Evolutionary conservation across 2,797 vertebrate species (phyloP), one percentile per base, ranked within the genome.

Genomic region (Semaprochilodus insignis): DNA sequence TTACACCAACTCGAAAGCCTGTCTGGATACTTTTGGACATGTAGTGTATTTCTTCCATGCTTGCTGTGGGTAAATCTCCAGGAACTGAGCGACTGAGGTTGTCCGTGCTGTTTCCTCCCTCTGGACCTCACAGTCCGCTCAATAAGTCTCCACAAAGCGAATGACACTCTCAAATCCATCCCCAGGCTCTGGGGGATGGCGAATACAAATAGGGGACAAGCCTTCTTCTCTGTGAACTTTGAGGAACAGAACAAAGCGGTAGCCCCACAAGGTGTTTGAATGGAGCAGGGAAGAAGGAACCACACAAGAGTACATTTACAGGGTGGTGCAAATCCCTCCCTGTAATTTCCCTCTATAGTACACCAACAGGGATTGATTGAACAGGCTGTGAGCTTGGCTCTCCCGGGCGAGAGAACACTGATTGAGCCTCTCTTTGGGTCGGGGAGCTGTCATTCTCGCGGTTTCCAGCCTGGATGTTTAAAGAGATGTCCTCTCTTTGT

Each of bases 141-240:
- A 69, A 82, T 82, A 74, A 36, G 44, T 69, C 67, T 52, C 40
- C 72, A 79, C 80, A 84, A 84, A 82, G 76, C 60, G 15, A 52
- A 21, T 52, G 59, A 48, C 87, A 85, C 62, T 82, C 57, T 86
- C 85, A 86, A 90, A 91, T 88, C 82, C 85, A 91, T 92, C 87
- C 83, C 55, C 72, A 34, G 31, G 83, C 84, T 62, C 87, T 3
- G n/a, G 67, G 87, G 91, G 89, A 90, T 90, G 89, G 82, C 82
- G 91, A 93, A 93, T 92, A 93, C 93, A 94, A 94, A 94, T 92
- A 89, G 86, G 87, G 92, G 92, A 94, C 93, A 94, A 93, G 90
- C 89, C 90, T 92, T 88, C 87, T 90, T 93, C 93, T 91, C 91
- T 91, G 91, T 91, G 90, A 93, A 93, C 89, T 92, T 91, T 91